Base-by-base conservation (phyloP, 2,113 vertebrate genomes). In the Coracopsis vasa region DNA sequence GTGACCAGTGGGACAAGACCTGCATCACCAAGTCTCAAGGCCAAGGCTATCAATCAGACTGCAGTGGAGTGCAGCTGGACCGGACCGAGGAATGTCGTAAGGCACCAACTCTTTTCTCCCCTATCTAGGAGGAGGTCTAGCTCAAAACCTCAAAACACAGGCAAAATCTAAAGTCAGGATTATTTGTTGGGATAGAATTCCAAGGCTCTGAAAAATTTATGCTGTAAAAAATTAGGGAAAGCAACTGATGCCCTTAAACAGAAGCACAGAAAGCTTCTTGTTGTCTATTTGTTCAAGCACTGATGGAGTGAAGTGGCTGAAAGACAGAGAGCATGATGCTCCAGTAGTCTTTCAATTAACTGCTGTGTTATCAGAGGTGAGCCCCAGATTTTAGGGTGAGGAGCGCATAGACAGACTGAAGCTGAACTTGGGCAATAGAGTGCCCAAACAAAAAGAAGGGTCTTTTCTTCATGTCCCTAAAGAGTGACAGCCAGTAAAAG, bases 41-140 rank as follows among this genome's bases (percentile, higher is more conserved):
- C 98, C 95, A 98, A 98, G 74, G 98, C 99, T 44, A 79, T 99
- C 91, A 99, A 99, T 97, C 99, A 99, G 98, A 99, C 98, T 0
- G 98, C 98, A 1, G 99, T 99, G 94, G 99, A 99, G 62, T 99
- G 99, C 83, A 98, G 96, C 97, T 99, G 99, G 99, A 99, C 98
- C 0, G 98, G 98, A 51, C 98, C 98, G 7, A 91, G 65, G 96
- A 98, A 98, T 5, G 98, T 98, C 65, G 98, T 99, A 70, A 97
- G 92, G 77, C 91, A 61, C 66, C 31, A 1, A 3, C 27, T 51
- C 42, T 74, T 53, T 85, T 69, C 61, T 79, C 85, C 5, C 5
- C 7, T 62, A 39, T 29, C 41, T 23, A 7, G 31, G 31, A 29
- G 0, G 0, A n/a, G 48, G 28, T 65, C 39, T 23, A 70, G 75